phyloP scores from a whole-genome alignment of 2,113 vertebrate species.

The Colinus virginianus region DNA sequence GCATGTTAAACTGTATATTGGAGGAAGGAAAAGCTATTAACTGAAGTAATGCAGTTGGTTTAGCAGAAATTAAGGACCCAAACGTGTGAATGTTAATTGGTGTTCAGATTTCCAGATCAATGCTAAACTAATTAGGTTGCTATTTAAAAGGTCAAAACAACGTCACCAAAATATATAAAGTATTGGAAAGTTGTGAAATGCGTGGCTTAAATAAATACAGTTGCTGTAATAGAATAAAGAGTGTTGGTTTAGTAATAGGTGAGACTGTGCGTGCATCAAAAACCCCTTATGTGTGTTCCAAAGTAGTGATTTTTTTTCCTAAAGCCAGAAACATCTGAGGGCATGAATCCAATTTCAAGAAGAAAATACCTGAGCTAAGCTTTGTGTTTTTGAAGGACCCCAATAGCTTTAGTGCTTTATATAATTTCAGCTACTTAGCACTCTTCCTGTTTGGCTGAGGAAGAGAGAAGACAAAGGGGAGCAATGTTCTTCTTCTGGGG shows the following conservation, averaged over 20 bases:
- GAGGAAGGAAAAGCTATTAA: constrained; percentile 63
- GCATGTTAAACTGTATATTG: constrained; percentile 24
- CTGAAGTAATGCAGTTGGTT: constrained; percentile 11
- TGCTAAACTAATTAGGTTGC: constrained; percentile 16
- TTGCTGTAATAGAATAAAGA: not conserved
- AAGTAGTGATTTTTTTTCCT: not conserved
- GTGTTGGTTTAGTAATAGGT: not conserved
- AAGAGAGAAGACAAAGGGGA: not conserved
- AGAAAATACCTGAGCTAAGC: not conserved
- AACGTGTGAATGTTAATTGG: constrained; percentile 59
- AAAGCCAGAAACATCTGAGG: not conserved
- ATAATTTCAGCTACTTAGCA: not conserved
- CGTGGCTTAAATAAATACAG: not conserved
- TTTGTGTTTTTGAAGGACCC: not conserved
- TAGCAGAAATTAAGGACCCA: constrained; percentile 44
- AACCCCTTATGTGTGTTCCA: not conserved
- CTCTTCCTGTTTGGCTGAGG: not conserved
- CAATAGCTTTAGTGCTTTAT: not conserved
- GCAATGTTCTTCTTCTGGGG: not conserved
- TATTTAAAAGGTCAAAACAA: constrained; percentile 35
- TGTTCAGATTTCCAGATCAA: constrained; percentile 40
- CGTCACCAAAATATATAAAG: not conserved
- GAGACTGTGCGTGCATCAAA: not conserved
- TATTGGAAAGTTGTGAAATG: not conserved
- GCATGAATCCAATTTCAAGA: not conserved